phyloP scores from a whole-genome alignment of 2,113 vertebrate genomes.

The Neodon shergylaensis region DNA sequence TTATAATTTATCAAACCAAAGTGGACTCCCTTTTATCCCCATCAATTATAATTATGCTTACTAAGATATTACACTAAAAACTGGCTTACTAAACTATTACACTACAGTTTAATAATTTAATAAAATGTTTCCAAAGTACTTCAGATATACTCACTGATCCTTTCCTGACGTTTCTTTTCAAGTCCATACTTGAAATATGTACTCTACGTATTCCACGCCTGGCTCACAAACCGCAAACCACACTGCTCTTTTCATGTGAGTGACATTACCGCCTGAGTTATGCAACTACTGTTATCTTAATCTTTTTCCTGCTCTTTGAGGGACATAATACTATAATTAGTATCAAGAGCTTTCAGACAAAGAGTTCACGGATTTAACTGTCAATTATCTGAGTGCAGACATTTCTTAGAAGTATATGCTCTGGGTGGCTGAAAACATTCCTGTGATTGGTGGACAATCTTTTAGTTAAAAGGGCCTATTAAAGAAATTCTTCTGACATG shows the following conservation, averaged over 20 bases:
- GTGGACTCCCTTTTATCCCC: conserved; percentile 10
- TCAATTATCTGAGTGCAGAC: conserved; percentile 52
- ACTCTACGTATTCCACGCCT: neutral
- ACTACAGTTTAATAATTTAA: conserved; percentile 40
- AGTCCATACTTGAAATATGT: neutral
- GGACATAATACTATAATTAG: conserved; percentile 70
- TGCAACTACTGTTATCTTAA: conserved; percentile 63
- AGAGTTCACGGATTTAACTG: conserved; percentile 57
- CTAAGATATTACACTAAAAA: neutral
- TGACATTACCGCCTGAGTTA: conserved; percentile 52
- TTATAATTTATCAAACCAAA: conserved; percentile 39
- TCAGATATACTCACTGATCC: conserved; percentile 42
- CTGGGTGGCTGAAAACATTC: conserved; percentile 26
- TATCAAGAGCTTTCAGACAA: conserved; percentile 49
- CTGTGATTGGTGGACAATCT: neutral
- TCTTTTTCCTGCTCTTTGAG: conserved; percentile 63
- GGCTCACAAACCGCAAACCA: conserved; percentile 63
- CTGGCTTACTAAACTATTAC: neutral
- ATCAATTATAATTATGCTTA: conserved; percentile 9
- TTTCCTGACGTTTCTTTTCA: conserved; percentile 43
- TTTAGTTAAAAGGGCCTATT: conserved; percentile 6
- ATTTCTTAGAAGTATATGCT: conserved; percentile 47
- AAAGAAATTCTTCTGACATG: conserved; percentile 41
- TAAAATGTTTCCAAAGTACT: conserved; percentile 56
- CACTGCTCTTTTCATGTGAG: neutral